phyloP scores from a whole-genome alignment of 2,113 vertebrate species.

The Saguinus imperator region DNA sequence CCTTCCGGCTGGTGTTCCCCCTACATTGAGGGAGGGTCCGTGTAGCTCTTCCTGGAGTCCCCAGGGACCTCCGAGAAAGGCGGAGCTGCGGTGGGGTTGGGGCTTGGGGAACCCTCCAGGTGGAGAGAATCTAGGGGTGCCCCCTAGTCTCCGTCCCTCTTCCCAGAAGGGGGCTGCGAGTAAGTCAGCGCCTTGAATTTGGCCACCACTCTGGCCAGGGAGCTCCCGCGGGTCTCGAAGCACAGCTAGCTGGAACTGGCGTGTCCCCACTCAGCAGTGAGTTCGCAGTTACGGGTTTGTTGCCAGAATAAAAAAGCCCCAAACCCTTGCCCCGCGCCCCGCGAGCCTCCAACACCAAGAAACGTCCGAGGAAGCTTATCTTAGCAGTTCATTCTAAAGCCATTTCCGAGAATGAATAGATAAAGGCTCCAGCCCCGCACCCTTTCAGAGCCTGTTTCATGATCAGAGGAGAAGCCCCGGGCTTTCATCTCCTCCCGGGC shows the following conservation, averaged over 20 bases:
- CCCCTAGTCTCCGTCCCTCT: neutral
- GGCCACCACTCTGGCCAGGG: neutral
- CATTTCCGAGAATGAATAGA: slow-evolving; percentile 85
- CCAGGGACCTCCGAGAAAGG: neutral
- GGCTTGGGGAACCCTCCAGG: neutral
- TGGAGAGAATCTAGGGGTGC: neutral
- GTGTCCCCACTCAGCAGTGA: neutral
- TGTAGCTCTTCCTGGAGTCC: neutral
- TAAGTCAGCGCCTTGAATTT: neutral
- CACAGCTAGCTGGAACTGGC: neutral
- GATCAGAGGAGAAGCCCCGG: slow-evolving; percentile 76
- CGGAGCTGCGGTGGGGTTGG: neutral
- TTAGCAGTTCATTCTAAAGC: slow-evolving; percentile 89
- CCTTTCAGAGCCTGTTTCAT: slow-evolving; percentile 76
- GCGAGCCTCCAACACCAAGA: neutral
- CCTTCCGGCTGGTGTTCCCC: neutral
- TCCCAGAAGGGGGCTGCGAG: neutral
- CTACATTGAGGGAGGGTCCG: neutral
- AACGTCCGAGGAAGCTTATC: slow-evolving; percentile 81
- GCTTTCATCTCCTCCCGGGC: slow-evolving; percentile 62
- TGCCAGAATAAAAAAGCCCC: slow-evolving; percentile 26
- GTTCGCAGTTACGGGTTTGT: neutral
- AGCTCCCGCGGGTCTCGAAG: neutral
- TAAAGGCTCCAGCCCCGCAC: slow-evolving; percentile 76
- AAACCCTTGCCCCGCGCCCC: neutral